Evolutionary conservation across 2,797 vertebrate genomes (phyloP), one percentile per base, ranked within the genome.

Genomic region (Enteromius fasciolatus): DNA sequence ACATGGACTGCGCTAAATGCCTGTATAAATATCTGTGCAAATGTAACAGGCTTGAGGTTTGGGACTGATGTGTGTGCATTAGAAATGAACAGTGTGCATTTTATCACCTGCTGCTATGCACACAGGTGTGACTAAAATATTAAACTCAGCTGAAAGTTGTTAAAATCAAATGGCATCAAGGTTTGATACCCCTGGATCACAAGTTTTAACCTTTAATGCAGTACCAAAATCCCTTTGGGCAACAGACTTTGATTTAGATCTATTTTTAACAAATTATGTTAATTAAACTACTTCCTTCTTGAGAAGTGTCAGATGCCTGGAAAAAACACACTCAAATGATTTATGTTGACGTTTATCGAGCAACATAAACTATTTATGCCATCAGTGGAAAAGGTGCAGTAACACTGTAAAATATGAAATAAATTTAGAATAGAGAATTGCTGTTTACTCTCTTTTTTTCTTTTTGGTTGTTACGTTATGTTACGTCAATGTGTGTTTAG

Each of bases 361-460:
- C 78, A 63, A 63, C 61, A 81, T 83, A 86, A 50, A 76, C 57
- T 44, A 80, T 79, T 73, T 70, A 72, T 85, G 73, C 76, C 59
- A 80, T 74, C 36, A 39, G 15, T 84, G 78, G 31, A 81, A 69
- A 75, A 76, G 72, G 5, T 76, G 63, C 64, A 63, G 72, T 76
- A 81, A 70, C 70, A 50, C 28, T 85, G 84, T 82, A 78, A 64
- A 73, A 82, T 76, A 63, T 61, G 2, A 79, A 87, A 75, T 82
- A 84, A 84, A 84, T 80, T 70, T 87, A 84, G 80, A 87, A 66
- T 78, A 80, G 76, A 57, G 63, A 41, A 61, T 63, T 18, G 9
- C 3, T 64, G 68, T 69, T 81, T 66, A 31, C 59, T 74, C 46
- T 77, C 17, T 86, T 4, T 41, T 59, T 84, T 81, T 68, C 12